Conservation (phyloP, 2,113 vertebrate species). For the Bubalus kerabau region DNA sequence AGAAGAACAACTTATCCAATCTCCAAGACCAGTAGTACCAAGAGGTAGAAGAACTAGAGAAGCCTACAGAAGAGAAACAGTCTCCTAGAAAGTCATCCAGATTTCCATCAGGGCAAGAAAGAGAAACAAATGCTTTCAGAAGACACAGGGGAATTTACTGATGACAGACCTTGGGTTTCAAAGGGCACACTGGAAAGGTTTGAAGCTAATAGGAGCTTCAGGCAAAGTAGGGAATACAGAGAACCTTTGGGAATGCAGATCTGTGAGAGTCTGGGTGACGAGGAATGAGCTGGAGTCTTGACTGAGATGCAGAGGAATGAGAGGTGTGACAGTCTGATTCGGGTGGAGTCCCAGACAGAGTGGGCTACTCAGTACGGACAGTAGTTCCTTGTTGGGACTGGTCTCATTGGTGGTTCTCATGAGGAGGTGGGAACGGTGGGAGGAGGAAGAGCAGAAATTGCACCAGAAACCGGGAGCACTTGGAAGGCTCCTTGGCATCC, state of each 20-base stretch:
- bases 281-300: background rate
- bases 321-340: background rate
- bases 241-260: background rate
- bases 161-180: background rate
- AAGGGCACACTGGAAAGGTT: background rate
- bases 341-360: background rate
- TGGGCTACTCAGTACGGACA: background rate
- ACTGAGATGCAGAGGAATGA: background rate
- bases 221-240: background rate
- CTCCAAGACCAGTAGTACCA: background rate
- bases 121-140: background rate
- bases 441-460: background rate
- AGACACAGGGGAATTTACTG: background rate
- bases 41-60: background rate
- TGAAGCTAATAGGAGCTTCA: background rate
- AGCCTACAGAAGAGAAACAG: background rate
- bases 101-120: background rate
- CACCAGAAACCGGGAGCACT: fast-evolving
- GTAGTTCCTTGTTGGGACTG: background rate
- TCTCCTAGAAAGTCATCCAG: background rate
- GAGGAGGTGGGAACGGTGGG: background rate
- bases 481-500: background rate
- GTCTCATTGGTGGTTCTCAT: background rate
- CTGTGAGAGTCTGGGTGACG: background rate
- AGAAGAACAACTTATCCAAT: background rate